phyloP scores from a whole-genome alignment of 2,113 vertebrate genomes.

The Phrynocephalus versicolor region DNA sequence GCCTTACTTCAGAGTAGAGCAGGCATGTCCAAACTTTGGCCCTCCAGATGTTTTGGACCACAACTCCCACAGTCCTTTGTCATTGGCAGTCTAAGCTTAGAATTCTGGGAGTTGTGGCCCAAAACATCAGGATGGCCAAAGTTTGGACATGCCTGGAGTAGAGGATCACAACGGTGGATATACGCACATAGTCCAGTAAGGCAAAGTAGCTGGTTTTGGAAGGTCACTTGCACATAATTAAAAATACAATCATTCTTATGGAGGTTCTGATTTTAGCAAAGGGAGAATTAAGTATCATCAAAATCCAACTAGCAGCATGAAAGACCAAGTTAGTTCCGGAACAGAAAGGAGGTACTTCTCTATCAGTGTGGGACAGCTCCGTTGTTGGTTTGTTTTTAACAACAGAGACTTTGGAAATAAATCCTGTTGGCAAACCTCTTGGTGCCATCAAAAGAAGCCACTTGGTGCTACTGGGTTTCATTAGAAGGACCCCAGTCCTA shows the following conservation, averaged over 20 bases:
- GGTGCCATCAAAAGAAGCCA: conserved; percentile 57
- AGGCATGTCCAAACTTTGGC: too few relatives aligned
- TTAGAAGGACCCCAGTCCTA: background rate
- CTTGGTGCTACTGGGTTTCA: conserved; percentile 43
- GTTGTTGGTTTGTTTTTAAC: conserved; percentile 43
- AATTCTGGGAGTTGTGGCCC: too few relatives aligned
- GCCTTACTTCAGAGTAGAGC: conserved; percentile 21
- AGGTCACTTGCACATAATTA: conserved; percentile 63
- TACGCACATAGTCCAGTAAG: conserved; percentile 43
- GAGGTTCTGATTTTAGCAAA: conserved; percentile 31
- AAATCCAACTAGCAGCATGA: background rate
- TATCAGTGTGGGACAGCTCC: conserved; percentile 41
- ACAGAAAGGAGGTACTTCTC: conserved; percentile 23
- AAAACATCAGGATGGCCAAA: too few relatives aligned
- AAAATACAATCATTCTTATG: conserved; percentile 35
- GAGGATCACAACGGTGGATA: background rate
- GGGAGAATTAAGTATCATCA: conserved; percentile 11
- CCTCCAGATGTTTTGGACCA: too few relatives aligned
- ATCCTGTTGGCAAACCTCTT: conserved; percentile 52
- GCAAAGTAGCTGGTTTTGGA: conserved; percentile 55
- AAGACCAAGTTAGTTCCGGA: conserved; percentile 27
- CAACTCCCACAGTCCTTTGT: too few relatives aligned
- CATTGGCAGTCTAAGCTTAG: too few relatives aligned
- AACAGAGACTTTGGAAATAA: conserved; percentile 51
- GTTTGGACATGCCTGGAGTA: too few relatives aligned